Evolutionary conservation across 2,113 vertebrate genomes (phyloP), one percentile per base, ranked within the genome.

Genomic region (Osmerus mordax): DNA sequence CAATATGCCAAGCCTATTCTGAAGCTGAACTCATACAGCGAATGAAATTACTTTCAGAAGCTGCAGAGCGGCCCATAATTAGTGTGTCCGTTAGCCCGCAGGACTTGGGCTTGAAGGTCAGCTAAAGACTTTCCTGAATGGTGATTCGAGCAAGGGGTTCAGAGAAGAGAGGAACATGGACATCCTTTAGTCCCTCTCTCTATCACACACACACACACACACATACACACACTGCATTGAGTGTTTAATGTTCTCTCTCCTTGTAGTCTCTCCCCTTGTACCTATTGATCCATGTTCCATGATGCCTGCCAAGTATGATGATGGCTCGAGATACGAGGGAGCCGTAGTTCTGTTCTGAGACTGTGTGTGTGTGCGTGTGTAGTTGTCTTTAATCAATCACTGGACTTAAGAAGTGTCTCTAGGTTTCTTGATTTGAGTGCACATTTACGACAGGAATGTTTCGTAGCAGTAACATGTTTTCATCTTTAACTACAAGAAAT

Each of bases 91-190:
- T 65, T 79, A 69, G 72, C 74, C 79, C 75, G 79, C 70, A 78
- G 82, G 80, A 82, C 61, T 71, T 63, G 3, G 76, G 67, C 80
- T 79, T 87, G 87, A 89, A 87, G 86, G 84, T 84, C 83, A 83
- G 73, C 18, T 58, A 15, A 81, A 76, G 83, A 72, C 67, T 71
- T 70, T 68, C 73, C 66, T 41, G 58, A 83, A 75, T 83, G 69
- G 81, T 74, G 79, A 78, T 76, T 85, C 76, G 16, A 81, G 58
- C 61, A 64, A 75, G 14, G 66, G 74, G 41, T 71, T 60, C 16
- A 59, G n/a, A 60, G 25, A 62, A 4, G 41, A 62, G 11, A 62
- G 60, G n/a, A 54, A 70, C 71, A 71, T 18, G 29, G 51, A 66
- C 74, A 53, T 29, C 41, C 51, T 69, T 28, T 13, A 62, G 47